These are phyloP conservation scores for Megalops atlanticus DNA, from an alignment of 2,113 vertebrate species.

Conservation along the genomic window DNA sequence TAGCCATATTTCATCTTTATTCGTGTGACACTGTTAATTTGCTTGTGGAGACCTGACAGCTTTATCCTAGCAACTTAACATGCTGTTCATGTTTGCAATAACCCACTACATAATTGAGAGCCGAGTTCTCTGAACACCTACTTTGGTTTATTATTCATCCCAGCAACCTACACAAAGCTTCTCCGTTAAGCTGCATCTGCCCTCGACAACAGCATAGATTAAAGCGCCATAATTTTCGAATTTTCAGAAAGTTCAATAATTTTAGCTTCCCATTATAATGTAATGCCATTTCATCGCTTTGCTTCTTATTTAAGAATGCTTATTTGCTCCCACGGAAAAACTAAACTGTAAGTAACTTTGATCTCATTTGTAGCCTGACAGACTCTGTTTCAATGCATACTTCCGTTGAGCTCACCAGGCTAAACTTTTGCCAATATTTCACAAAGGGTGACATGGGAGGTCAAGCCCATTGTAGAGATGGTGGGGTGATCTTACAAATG, in stretches of 20 bases:
- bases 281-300: neutral
- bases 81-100: slow-evolving; percentile 4
- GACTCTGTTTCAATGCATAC: neutral
- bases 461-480: too few relatives aligned
- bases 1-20: too few relatives aligned
- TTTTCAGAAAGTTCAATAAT: neutral
- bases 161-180: neutral
- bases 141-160: slow-evolving; percentile 4
- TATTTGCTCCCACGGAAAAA: neutral
- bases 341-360: neutral
- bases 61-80: neutral
- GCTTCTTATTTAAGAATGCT: neutral
- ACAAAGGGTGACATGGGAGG: too few relatives aligned
- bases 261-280: neutral
- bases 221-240: neutral
- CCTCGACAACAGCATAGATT: neutral
- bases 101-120: neutral
- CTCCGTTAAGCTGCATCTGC: neutral
- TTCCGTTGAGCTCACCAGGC: neutral
- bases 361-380: neutral
- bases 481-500: too few relatives aligned
- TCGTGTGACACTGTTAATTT: too few relatives aligned
- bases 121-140: slow-evolving; percentile 1
- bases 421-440: too few relatives aligned
- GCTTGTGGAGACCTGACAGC: neutral